Conservation (phyloP, 53 echinoderm and acorn worm species). For the Stichopus horrens region DNA sequence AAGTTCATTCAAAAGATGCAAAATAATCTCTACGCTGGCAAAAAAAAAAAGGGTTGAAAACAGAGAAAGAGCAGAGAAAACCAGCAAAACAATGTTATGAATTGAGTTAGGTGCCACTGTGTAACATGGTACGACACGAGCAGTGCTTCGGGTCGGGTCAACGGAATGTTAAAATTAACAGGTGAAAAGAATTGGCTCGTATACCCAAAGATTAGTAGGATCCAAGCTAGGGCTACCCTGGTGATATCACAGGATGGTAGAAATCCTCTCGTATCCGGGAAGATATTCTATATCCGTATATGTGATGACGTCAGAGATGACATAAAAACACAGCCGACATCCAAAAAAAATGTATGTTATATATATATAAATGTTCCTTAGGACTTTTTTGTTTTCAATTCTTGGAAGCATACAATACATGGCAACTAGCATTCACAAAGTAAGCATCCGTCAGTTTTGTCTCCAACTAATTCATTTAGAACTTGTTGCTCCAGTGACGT, state of each 20-base stretch:
- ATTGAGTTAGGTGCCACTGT: not conserved
- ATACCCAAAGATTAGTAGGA: not conserved
- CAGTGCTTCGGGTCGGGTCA: not conserved
- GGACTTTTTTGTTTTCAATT: no score
- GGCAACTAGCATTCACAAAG: no score
- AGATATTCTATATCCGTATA: not conserved
- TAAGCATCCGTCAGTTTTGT: no score
- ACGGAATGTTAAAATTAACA: not conserved
- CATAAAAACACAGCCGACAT: no score
- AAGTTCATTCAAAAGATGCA: not conserved
- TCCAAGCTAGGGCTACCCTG: not conserved
- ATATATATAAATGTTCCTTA: no score
- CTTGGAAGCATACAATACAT: no score
- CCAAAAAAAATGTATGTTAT: no score
- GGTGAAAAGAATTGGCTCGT: not conserved
- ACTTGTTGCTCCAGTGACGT: no score
- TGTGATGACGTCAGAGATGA: no score
- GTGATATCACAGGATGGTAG: slow-evolving; percentile 17
- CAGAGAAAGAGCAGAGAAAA: not conserved
- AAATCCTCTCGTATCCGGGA: slow-evolving; percentile 2
- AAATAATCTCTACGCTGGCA: not conserved
- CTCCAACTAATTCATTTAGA: no score
- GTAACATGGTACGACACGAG: no score
- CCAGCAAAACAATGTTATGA: not conserved
- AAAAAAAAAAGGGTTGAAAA: not conserved